Conservation (phyloP, 1,140 invertebrate species). For the Polyergus mexicanus region DNA sequence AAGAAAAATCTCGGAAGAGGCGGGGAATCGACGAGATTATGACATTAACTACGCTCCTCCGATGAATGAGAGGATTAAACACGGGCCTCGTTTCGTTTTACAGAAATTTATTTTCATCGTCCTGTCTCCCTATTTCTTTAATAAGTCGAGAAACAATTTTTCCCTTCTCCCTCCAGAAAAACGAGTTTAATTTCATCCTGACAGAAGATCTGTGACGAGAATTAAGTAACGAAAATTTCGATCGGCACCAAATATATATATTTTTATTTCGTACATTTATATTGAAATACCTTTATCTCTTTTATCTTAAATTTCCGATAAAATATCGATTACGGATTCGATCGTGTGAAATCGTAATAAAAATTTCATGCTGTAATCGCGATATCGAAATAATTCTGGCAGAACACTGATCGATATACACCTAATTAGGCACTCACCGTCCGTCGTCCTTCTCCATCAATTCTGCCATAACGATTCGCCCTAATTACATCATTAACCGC, state of each 20-base stretch:
- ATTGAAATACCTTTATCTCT: background rate
- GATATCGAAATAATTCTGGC: background rate
- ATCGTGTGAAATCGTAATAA: background rate
- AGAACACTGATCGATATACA: slow-evolving; percentile 6
- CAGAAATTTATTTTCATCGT: background rate
- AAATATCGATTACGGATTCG: background rate
- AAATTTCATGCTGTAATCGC: background rate
- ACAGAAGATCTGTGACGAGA: background rate
- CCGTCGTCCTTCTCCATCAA: background rate
- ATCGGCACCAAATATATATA: background rate
- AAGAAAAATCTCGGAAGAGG: slow-evolving; percentile 43
- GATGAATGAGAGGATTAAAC: slow-evolving; percentile 42
- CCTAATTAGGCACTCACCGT: slow-evolving; percentile 13
- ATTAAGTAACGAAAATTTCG: background rate
- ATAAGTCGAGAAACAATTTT: background rate
- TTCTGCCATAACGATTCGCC: slow-evolving; percentile 2
- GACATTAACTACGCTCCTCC: slow-evolving; percentile 27
- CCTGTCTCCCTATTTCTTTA: slow-evolving; percentile 4
- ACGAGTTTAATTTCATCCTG: background rate
- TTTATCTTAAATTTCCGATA: background rate
- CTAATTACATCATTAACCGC: slow-evolving; percentile 25
- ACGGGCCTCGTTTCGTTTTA: background rate
- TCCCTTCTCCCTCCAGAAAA: background rate
- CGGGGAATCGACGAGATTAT: slow-evolving; percentile 46
- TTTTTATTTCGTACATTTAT: slow-evolving; percentile 4